These are phyloP conservation scores for Choloepus hoffmanni DNA, from an alignment of 2,113 vertebrate species.

Conservation along the genomic window DNA sequence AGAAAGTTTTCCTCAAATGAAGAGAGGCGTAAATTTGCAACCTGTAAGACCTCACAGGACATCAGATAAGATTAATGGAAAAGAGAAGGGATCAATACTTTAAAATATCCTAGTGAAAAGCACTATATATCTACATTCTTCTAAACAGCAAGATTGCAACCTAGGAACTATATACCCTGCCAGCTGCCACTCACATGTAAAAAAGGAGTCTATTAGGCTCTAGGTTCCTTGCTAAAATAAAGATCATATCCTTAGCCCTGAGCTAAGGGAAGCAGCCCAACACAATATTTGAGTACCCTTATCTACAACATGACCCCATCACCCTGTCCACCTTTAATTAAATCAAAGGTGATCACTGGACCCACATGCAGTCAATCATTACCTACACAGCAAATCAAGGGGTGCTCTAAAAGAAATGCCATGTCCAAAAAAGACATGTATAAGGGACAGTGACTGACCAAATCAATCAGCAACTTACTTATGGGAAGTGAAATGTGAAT, in stretches of 20 bases:
- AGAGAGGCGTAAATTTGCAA: background rate
- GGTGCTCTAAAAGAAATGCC: background rate
- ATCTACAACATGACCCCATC: background rate
- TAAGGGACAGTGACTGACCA: background rate
- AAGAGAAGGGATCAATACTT: background rate
- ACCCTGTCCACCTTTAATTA: background rate
- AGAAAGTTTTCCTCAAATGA: background rate
- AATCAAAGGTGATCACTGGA: background rate
- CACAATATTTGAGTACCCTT: background rate
- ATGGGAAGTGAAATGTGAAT: background rate
- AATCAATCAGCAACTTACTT: background rate
- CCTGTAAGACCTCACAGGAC: background rate
- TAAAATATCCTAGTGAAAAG: conserved; percentile 32
- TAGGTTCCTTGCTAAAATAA: background rate
- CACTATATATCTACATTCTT: background rate
- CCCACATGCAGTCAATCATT: background rate
- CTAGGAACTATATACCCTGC: background rate
- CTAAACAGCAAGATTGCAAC: background rate
- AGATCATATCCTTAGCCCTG: background rate
- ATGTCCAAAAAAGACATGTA: background rate
- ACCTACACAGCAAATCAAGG: background rate
- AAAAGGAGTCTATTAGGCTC: background rate
- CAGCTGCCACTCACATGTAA: background rate
- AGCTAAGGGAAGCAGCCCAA: background rate
- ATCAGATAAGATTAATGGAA: background rate